A percentile compares a stretch with the other conserved stretches of the same genome.
Evolutionary conservation across 1,140 invertebrate species (phyloP).

Genomic region (Rhynchophorus ferrugineus): DNA sequence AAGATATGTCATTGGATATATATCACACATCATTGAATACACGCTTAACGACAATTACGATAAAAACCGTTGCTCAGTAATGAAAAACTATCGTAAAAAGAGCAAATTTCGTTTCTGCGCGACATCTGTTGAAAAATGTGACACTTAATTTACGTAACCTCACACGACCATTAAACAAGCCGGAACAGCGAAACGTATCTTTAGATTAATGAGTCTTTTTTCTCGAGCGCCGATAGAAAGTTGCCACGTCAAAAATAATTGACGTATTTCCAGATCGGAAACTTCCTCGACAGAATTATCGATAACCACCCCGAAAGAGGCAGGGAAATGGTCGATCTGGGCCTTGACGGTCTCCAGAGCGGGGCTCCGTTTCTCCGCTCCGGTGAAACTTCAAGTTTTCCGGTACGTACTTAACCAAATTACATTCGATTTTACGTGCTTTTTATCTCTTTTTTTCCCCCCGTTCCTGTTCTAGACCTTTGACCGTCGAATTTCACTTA

Average conservation of each 20-base stretch:
- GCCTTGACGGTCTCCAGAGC: constrained; percentile 46
- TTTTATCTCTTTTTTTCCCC: neutral
- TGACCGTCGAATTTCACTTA: constrained; percentile 50
- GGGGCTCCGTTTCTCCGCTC: constrained; percentile 48
- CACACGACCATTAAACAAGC: too few species aligned
- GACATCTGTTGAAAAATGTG: too few species aligned
- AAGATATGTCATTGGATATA: too few species aligned
- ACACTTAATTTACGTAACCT: too few species aligned
- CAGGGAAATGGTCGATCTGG: constrained; percentile 54
- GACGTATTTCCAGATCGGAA: constrained; percentile 30
- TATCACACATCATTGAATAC: too few species aligned
- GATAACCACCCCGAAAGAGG: constrained; percentile 47
- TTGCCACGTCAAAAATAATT: neutral
- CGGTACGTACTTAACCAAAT: constrained; percentile 3
- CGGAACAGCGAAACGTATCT: too few species aligned
- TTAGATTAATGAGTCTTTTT: too few species aligned
- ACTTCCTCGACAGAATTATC: constrained; percentile 46
- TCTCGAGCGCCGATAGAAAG: too few species aligned
- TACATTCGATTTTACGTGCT: neutral
- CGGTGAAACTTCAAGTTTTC: constrained; percentile 49
- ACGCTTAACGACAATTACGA: too few species aligned
- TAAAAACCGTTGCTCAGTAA: too few species aligned
- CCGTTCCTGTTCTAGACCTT: constrained; percentile 37
- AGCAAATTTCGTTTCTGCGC: too few species aligned
- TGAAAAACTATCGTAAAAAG: too few species aligned